Evolutionary conservation across 2,888 invertebrate species (phyloP).

Genomic region (Eupithecia inturbata): DNA sequence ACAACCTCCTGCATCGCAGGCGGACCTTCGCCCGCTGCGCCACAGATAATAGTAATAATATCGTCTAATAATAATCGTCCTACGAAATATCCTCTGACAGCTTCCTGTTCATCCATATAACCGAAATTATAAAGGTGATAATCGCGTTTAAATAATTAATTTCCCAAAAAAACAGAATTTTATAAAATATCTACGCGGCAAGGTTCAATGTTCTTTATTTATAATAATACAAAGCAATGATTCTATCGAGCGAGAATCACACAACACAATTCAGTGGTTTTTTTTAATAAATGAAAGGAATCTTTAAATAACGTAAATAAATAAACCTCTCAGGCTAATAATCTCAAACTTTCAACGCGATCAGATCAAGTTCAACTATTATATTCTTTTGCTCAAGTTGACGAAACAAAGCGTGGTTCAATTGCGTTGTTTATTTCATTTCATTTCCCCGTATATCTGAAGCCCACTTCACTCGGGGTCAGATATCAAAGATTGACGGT

Average conservation of each 20-base stretch:
- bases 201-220: background rate
- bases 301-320: background rate
- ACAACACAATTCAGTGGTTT: background rate
- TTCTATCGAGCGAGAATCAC: background rate
- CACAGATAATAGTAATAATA: too few species aligned
- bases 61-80: too few species aligned
- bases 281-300: background rate
- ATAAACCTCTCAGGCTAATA: background rate
- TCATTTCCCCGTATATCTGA: conserved; percentile 39
- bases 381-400: conserved; percentile 20
- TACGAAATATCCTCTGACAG: too few species aligned
- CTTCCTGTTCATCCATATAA: too few species aligned
- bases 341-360: background rate
- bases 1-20: too few species aligned
- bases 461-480: conserved; percentile 44
- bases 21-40: too few species aligned
- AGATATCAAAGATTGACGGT: conserved; percentile 53
- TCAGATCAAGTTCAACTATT: background rate
- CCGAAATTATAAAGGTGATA: too few species aligned
- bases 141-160: too few species aligned
- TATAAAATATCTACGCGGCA: background rate
- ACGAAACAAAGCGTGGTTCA: conserved; percentile 26
- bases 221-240: background rate
- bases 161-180: too few species aligned
- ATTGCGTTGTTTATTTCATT: conserved; percentile 32